Conservation (phyloP, 2,797 vertebrate species). For the Merluccius polli region DNA sequence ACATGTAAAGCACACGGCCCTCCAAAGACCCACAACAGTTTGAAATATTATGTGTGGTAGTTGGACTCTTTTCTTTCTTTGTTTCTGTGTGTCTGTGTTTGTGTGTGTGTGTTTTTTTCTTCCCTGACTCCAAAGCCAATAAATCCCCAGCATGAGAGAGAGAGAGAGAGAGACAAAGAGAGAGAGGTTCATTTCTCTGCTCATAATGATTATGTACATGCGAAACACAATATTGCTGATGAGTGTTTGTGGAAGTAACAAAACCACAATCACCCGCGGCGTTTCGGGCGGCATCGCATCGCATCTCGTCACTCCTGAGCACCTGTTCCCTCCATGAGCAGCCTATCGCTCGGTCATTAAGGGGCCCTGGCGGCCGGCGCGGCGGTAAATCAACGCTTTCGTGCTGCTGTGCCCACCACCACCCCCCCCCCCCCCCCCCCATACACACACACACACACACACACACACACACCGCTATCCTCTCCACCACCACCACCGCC, state of each 20-base stretch:
- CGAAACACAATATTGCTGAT: constrained; percentile 62
- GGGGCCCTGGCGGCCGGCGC: constrained; percentile 49
- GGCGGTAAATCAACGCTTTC: constrained; percentile 67
- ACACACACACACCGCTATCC: neutral
- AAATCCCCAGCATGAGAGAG: constrained; percentile 37
- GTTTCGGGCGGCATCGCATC: constrained; percentile 54
- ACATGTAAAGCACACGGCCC: constrained; percentile 26
- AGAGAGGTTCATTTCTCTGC: constrained; percentile 36
- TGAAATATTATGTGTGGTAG: constrained; percentile 16
- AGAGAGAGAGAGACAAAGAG: neutral
- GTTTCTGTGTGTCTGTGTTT: no score
- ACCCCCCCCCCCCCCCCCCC: no score
- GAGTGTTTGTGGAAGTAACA: constrained; percentile 58
- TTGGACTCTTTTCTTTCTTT: neutral
- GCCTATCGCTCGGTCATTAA: constrained; percentile 63
- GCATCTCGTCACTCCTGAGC: constrained; percentile 59
- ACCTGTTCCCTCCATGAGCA: constrained; percentile 61
- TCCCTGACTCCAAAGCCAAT: constrained; percentile 7
- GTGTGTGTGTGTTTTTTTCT: neutral
- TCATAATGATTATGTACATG: constrained; percentile 51
- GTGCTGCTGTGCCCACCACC: constrained; percentile 50
- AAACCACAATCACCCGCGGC: constrained; percentile 62
- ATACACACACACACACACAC: no score
- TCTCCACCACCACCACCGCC: neutral
- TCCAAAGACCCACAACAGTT: constrained; percentile 21